phyloP scores from a whole-genome alignment of 2,888 invertebrate species.

The Lingula anatina region DNA sequence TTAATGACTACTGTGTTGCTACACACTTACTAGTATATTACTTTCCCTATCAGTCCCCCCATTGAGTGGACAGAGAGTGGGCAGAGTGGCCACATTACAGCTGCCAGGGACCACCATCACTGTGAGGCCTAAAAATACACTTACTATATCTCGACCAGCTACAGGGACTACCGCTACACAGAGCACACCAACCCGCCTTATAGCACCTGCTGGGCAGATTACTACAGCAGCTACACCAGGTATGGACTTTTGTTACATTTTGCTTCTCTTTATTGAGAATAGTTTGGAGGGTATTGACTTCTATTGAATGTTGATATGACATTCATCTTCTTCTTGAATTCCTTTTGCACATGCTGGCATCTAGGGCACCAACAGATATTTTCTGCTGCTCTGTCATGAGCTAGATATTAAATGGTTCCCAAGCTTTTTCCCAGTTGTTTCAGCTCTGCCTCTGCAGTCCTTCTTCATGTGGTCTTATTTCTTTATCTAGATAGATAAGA shows the following conservation, averaged over 20 bases:
- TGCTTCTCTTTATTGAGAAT: background rate
- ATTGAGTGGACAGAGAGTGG: too few relatives aligned
- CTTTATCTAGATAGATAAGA: too few relatives aligned
- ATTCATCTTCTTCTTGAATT: background rate
- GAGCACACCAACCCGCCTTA: constrained; percentile 13
- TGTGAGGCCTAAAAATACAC: constrained; percentile 25
- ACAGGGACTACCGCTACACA: constrained; percentile 13
- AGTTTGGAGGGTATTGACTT: too few relatives aligned
- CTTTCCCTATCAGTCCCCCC: too few relatives aligned
- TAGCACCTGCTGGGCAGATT: constrained; percentile 15
- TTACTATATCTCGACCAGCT: constrained; percentile 28
- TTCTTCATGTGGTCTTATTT: too few relatives aligned
- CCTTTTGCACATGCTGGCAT: background rate
- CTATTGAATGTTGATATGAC: background rate
- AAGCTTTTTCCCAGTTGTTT: too few relatives aligned
- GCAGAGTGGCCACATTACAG: constrained; percentile 20
- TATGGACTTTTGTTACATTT: constrained; percentile 1
- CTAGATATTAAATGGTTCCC: too few relatives aligned
- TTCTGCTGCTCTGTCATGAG: too few relatives aligned
- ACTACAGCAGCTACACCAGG: constrained; percentile 9
- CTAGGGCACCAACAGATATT: background rate
- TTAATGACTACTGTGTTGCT: too few relatives aligned
- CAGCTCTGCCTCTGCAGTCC: too few relatives aligned
- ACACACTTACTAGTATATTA: too few relatives aligned
- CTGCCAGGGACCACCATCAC: constrained; percentile 33